phyloP scores from a whole-genome alignment of 2,113 vertebrate species.

The Synchiropus splendidus region DNA sequence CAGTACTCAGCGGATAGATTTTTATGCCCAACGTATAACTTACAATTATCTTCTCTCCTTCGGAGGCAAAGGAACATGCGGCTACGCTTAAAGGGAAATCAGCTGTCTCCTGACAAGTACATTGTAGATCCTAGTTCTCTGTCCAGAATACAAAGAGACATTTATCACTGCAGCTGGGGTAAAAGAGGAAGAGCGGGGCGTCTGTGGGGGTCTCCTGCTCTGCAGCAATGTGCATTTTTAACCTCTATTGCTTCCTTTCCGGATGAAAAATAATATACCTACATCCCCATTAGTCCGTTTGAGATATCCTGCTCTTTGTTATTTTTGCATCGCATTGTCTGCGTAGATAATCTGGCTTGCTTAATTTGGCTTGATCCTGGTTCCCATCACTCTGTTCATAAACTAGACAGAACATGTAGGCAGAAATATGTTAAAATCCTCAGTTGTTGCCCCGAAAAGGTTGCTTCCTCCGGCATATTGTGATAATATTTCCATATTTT shows the following conservation, averaged over 20 bases:
- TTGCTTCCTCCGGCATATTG: constrained; percentile 52
- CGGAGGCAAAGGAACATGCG: constrained; percentile 51
- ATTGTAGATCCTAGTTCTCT: constrained; percentile 60
- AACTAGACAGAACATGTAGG: constrained; percentile 37
- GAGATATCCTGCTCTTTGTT: constrained; percentile 13
- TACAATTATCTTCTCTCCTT: constrained; percentile 47
- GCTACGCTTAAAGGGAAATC: constrained; percentile 56
- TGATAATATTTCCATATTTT: constrained; percentile 54
- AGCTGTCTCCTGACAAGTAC: constrained; percentile 62
- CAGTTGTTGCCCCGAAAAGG: constrained; percentile 62
- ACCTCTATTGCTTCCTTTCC: constrained; percentile 47
- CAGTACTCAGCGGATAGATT: no score
- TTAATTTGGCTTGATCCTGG: constrained; percentile 15
- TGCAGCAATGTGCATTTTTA: constrained; percentile 48
- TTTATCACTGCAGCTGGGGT: constrained; percentile 69
- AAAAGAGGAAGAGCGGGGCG: constrained; percentile 7
- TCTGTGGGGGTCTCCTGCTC: constrained; percentile 34
- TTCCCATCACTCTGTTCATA: constrained; percentile 37
- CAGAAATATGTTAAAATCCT: no score
- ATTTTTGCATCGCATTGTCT: not conserved
- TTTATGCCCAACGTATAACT: no score
- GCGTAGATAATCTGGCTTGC: no score
- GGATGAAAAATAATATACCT: constrained; percentile 35
- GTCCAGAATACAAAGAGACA: constrained; percentile 67
- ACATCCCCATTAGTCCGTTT: constrained; percentile 38